A percentile compares a stretch with the other conserved stretches of the same genome.
Evolutionary conservation across 1,140 invertebrate species (phyloP).

Genomic region (Oryctes rhinoceros): DNA sequence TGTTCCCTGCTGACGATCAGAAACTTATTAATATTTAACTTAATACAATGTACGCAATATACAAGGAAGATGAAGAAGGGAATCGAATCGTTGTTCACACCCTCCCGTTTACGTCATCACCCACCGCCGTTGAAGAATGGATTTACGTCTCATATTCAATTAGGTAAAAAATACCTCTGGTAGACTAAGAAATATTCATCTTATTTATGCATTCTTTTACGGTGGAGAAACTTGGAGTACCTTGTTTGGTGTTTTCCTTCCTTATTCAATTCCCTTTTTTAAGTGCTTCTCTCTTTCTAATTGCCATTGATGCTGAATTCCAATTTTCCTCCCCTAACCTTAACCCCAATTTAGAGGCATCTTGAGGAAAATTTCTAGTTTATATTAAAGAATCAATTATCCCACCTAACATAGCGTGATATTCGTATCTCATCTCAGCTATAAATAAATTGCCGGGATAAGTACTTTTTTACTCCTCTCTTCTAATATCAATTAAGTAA

Average conservation of each 20-base stretch:
- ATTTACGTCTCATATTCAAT: too few species aligned
- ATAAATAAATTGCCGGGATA: slow-evolving; percentile 18
- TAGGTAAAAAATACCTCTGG: too few species aligned
- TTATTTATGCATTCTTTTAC: too few species aligned
- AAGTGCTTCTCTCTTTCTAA: too few species aligned
- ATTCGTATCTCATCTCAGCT: neutral
- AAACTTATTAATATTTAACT: too few species aligned
- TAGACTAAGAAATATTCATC: too few species aligned
- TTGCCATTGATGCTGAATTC: neutral
- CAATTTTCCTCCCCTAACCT: neutral
- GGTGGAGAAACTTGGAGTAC: neutral
- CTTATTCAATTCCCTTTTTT: neutral
- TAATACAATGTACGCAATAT: too few species aligned
- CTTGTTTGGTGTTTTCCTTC: neutral
- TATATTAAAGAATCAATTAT: slow-evolving; percentile 32
- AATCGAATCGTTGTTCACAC: too few species aligned
- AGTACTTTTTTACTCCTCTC: slow-evolving; percentile 19
- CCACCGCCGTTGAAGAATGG: too few species aligned
- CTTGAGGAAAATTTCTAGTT: neutral
- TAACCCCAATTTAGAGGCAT: neutral
- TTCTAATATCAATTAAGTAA: slow-evolving; percentile 29
- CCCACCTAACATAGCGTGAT: slow-evolving; percentile 27
- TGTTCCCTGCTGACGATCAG: too few species aligned
- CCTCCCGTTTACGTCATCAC: too few species aligned
- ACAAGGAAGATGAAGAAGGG: too few species aligned